Evolutionary conservation across 2,888 invertebrate genomes (phyloP), one percentile per base, ranked within the genome.

Genomic region (Hipparchia sbordonii): DNA sequence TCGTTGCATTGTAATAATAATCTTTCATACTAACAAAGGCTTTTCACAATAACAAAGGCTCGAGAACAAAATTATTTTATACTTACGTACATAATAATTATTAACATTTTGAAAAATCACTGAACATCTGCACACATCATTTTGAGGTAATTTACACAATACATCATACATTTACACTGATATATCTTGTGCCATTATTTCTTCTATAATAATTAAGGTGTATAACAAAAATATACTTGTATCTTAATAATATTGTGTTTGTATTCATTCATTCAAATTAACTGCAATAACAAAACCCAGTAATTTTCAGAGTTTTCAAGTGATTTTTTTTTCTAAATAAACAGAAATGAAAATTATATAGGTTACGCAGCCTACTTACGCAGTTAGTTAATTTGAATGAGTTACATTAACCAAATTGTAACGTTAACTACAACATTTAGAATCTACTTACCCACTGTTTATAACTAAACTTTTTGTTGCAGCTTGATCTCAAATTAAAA

Each of bases 131-230:
- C 69, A 72, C 57, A 46, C 67, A 67, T 68, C 48, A 51, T 69
- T 60, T 59, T 72, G 74, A 72, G 74, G 74, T 74, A 74, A 74
- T 72, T 48, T 74, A 74, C 72, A 9, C 67, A 74, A 23, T 67
- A 72, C 72, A 57, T 72, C 62, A 72, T 51, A 57, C 12, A 52
- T 13, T 57, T 61, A 46, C 54, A 67, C 46, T 72, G 74, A 74
- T 72, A 74, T 72, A 72, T 63, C 72, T 72, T 66, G 52, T 69
- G 39, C 66, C 66, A 23, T 67, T 66, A 12, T 48, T 13, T 61
- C 61, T 72, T 61, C 63, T 70, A 72, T 39, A 7, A 54, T 57
- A 57, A 13, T 13, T 57, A 13, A 13, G n/a, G 8, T 51, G 10
- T 70, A 59, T 65, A 71, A 72, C 70, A 67, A 67, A 72, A 74